phyloP scores from a whole-genome alignment of 1,140 invertebrate genomes.

The Leptestheria dahalacensis region DNA sequence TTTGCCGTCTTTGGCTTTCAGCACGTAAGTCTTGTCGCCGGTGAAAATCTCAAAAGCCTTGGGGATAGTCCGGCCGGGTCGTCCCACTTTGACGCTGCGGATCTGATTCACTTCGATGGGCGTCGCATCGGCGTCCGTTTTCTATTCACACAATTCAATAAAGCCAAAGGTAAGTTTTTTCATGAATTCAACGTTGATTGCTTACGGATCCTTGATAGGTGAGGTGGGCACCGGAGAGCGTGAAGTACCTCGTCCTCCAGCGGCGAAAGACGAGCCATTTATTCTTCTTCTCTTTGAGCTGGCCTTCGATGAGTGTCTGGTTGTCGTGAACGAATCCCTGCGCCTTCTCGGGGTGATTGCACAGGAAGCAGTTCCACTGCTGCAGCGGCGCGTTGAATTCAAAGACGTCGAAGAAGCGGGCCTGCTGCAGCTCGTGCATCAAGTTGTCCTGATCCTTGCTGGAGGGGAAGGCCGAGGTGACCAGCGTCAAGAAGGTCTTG shows the following conservation, averaged over 20 bases:
- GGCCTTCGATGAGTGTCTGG: constrained; percentile 65
- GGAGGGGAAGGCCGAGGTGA: constrained; percentile 81
- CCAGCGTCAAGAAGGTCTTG: constrained; percentile 72
- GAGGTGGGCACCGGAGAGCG: constrained; percentile 74
- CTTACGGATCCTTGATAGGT: constrained; percentile 69
- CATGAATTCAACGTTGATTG: constrained; percentile 7
- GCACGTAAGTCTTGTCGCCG: constrained; percentile 71
- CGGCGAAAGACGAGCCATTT: constrained; percentile 76
- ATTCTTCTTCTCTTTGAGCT: constrained; percentile 88
- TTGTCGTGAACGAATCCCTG: constrained; percentile 56
- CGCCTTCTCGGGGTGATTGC: constrained; percentile 77
- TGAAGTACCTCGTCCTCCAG: constrained; percentile 87
- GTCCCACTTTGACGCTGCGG: constrained; percentile 72
- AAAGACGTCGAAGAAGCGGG: constrained; percentile 83
- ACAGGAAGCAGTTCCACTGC: constrained; percentile 74
- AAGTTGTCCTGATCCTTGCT: constrained; percentile 73
- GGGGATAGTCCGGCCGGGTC: constrained; percentile 71
- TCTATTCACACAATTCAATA: constrained; percentile 32
- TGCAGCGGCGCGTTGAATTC: constrained; percentile 46
- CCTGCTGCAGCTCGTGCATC: constrained; percentile 66
- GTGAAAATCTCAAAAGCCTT: constrained; percentile 95
- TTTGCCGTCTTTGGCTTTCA: constrained; percentile 86
- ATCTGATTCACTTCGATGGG: constrained; percentile 78
- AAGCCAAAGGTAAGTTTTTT: neutral
- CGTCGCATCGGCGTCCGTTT: constrained; percentile 31